Percentiles rank a stretch among this genome's conserved stretches.
Conservation (phyloP, 2,113 vertebrate species). For the Cyanistes caeruleus region DNA sequence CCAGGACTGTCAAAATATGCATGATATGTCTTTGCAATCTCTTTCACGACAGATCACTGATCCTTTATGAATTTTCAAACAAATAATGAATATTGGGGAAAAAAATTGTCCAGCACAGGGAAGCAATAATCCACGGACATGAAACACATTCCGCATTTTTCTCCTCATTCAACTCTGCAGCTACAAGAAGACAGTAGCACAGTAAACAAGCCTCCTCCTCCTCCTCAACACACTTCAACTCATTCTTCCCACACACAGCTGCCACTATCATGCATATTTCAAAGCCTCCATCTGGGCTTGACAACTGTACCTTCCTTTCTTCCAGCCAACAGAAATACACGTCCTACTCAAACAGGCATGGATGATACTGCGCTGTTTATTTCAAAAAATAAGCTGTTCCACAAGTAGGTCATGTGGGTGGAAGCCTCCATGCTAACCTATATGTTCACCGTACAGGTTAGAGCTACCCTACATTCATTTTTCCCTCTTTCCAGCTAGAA, state of each 20-base stretch:
- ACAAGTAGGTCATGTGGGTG: conserved; percentile 47
- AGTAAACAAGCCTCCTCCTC: conserved; percentile 71
- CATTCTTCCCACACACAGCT: conserved; percentile 83
- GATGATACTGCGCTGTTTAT: conserved; percentile 38
- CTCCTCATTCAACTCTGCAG: conserved; percentile 66
- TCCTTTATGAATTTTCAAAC: not conserved
- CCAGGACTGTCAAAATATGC: not conserved
- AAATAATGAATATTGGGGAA: not conserved
- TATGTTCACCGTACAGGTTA: not conserved
- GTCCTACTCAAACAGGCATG: conserved; percentile 72
- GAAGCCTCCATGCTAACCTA: conserved; percentile 47
- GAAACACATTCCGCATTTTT: conserved; percentile 24
- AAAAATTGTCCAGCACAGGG: not conserved
- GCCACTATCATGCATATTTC: conserved; percentile 77
- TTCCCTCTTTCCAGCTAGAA: not conserved
- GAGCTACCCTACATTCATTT: not conserved
- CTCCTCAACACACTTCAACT: conserved; percentile 74
- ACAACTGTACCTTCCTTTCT: conserved; percentile 78
- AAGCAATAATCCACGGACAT: conserved; percentile 3
- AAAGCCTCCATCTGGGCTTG: conserved; percentile 81
- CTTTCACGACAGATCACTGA: not conserved
- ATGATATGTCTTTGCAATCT: not conserved
- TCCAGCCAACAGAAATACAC: conserved; percentile 74
- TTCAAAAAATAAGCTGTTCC: conserved; percentile 65
- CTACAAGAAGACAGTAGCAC: conserved; percentile 61